These are phyloP conservation scores for Tragelaphus imberbis DNA, from an alignment of 2,113 vertebrate species.

Conservation along the genomic window DNA sequence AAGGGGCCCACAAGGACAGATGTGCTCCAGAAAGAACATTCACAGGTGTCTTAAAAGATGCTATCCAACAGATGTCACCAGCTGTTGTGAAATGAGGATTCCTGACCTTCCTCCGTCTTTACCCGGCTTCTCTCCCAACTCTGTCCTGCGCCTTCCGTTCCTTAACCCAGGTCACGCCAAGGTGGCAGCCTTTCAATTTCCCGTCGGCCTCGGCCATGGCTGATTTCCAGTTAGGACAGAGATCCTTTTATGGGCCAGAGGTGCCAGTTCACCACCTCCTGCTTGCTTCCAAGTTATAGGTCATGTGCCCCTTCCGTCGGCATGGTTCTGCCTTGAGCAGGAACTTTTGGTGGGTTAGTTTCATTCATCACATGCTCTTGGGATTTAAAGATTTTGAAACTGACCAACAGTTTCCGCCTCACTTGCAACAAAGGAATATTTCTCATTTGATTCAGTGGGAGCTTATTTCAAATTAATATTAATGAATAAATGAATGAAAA, in stretches of 20 bases:
- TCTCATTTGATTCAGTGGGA: background rate
- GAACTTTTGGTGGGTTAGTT: background rate
- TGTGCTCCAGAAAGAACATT: background rate
- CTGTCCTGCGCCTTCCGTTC: background rate
- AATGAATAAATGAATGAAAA: background rate
- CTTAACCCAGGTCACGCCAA: background rate
- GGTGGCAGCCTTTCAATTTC: background rate
- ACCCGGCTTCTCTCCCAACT: background rate
- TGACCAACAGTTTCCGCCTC: background rate
- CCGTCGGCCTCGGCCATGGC: fast-evolving
- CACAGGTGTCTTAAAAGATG: background rate
- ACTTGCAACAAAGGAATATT: background rate
- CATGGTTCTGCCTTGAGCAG: background rate
- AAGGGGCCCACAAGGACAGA: background rate
- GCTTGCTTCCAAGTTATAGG: background rate
- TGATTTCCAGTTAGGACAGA: background rate
- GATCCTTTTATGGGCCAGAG: background rate
- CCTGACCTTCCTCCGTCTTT: no score
- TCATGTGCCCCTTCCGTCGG: background rate
- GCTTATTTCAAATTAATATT: background rate
- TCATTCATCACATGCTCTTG: background rate
- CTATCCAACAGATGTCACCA: background rate
- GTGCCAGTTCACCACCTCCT: background rate
- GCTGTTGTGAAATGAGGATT: background rate
- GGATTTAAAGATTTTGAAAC: background rate